Evolutionary conservation across 2,888 invertebrate genomes (phyloP).

Genomic region (Caenorhabditis imperialis): DNA sequence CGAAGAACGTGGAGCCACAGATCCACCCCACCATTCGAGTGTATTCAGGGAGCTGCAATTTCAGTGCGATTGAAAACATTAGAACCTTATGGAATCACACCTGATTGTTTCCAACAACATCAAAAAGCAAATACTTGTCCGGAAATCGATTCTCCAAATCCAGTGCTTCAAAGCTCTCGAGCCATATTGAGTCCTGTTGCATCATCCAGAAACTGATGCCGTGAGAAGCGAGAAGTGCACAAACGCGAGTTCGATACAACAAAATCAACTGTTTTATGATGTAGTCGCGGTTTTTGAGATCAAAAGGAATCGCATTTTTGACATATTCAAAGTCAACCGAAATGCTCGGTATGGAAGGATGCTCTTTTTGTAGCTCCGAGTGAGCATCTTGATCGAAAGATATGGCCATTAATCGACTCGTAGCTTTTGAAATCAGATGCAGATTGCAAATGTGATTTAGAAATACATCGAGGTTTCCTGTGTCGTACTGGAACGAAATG

Average conservation of each 20-base stretch:
- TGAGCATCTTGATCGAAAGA: conserved; percentile 47
- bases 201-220: conserved; percentile 58
- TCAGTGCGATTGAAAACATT: not conserved
- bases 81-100: conserved; percentile 20
- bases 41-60: conserved; percentile 47
- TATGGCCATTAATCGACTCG: conserved; percentile 29
- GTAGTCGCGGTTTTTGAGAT: conserved; percentile 52
- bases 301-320: not conserved
- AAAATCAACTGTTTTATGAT: conserved; percentile 53
- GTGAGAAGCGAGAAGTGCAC: conserved; percentile 34
- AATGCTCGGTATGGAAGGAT: conserved; percentile 39
- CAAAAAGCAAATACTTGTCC: conserved; percentile 50
- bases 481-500: conserved; percentile 41
- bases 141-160: conserved; percentile 40
- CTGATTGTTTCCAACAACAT: conserved; percentile 57
- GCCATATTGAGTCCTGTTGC: conserved; percentile 62
- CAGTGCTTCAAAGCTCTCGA: conserved; percentile 37
- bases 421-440: conserved; percentile 19
- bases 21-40: conserved; percentile 57
- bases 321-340: conserved; percentile 31
- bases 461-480: conserved; percentile 44
- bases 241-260: conserved; percentile 43
- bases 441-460: conserved; percentile 59
- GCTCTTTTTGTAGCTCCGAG: not conserved
- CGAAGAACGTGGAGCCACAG: conserved; percentile 61